Percentiles rank a stretch among this genome's conserved stretches.
phyloP scores from a whole-genome alignment of 2,797 vertebrate genomes.

The Melanotaenia trifasciata region DNA sequence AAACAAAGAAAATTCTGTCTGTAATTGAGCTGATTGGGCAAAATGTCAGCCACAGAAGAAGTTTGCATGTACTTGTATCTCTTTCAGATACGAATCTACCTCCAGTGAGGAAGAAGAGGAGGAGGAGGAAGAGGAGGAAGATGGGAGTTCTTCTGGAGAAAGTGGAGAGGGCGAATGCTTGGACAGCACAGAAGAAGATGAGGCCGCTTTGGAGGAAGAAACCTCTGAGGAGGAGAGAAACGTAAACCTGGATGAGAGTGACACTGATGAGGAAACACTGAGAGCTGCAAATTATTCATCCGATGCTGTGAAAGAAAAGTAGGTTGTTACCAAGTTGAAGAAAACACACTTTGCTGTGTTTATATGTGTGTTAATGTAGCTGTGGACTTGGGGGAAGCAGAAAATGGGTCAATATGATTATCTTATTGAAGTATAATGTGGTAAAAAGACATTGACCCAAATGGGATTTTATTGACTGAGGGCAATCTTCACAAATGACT shows the following conservation, averaged over 20 bases:
- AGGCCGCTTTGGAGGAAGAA: slow-evolving; percentile 83
- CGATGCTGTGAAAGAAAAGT: slow-evolving; percentile 88
- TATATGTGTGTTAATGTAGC: not conserved
- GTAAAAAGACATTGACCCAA: no score
- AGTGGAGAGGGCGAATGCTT: slow-evolving; percentile 78
- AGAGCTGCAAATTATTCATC: slow-evolving; percentile 37
- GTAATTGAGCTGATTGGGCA: not conserved
- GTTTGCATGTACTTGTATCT: not conserved
- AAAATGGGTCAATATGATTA: not conserved
- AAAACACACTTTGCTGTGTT: not conserved
- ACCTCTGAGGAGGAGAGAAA: slow-evolving; percentile 88
- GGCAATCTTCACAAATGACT: not conserved
- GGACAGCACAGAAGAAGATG: slow-evolving; percentile 86
- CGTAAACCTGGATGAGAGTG: slow-evolving; percentile 77
- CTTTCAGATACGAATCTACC: slow-evolving; percentile 91
- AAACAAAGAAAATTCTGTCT: slow-evolving; percentile 12
- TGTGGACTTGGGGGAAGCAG: not conserved
- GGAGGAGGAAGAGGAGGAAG: slow-evolving; percentile 82
- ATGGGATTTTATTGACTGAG: not conserved
- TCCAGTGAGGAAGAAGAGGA: slow-evolving; percentile 89
- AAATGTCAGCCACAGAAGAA: not conserved
- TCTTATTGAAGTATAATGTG: not conserved
- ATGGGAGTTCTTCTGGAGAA: slow-evolving; percentile 82
- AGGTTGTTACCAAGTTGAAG: slow-evolving; percentile 42
- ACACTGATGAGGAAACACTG: slow-evolving; percentile 74